phyloP scores from a whole-genome alignment of 2,113 vertebrate species.

The Morone chrysops region DNA sequence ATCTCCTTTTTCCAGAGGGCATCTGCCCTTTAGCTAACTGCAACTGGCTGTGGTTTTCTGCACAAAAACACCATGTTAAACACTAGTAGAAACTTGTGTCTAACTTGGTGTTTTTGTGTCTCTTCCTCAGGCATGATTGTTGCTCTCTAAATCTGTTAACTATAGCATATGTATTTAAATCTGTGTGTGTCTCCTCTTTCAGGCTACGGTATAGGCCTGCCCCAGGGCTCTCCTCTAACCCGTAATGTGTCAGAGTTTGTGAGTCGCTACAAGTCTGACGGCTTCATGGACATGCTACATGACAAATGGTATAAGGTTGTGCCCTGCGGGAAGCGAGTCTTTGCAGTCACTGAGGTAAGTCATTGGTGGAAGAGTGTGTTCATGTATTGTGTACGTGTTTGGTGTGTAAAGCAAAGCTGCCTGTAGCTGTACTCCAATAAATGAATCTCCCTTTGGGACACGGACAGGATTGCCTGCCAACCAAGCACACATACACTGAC shows the following conservation, averaged over 20 bases:
- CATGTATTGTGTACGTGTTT: slow-evolving; percentile 56
- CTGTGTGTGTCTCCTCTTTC: slow-evolving; percentile 39
- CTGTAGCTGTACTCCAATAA: slow-evolving; percentile 53
- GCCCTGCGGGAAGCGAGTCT: slow-evolving; percentile 94
- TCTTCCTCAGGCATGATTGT: slow-evolving; percentile 5
- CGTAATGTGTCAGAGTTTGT: slow-evolving; percentile 94
- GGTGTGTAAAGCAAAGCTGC: slow-evolving; percentile 55
- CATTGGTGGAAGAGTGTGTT: slow-evolving; percentile 22
- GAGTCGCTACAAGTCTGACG: slow-evolving; percentile 95
- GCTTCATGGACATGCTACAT: slow-evolving; percentile 96
- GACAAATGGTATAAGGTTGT: slow-evolving; percentile 98
- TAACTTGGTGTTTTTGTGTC: not conserved
- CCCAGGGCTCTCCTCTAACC: slow-evolving; percentile 92
- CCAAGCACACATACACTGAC: slow-evolving; percentile 35
- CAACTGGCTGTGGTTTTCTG: slow-evolving; percentile 15
- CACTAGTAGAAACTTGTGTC: too few relatives aligned
- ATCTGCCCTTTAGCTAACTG: slow-evolving; percentile 62
- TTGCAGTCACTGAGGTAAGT: slow-evolving; percentile 94
- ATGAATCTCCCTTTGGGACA: slow-evolving; percentile 68
- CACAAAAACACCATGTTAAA: not conserved
- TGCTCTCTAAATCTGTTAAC: slow-evolving; percentile 2
- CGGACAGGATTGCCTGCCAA: slow-evolving; percentile 55
- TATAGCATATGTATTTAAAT: slow-evolving; percentile 32
- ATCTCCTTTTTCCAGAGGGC: slow-evolving; percentile 49
- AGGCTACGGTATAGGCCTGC: slow-evolving; percentile 97